Evolutionary conservation across 2,113 vertebrate genomes (phyloP).

Genomic region (Phalacrocorax carbo): DNA sequence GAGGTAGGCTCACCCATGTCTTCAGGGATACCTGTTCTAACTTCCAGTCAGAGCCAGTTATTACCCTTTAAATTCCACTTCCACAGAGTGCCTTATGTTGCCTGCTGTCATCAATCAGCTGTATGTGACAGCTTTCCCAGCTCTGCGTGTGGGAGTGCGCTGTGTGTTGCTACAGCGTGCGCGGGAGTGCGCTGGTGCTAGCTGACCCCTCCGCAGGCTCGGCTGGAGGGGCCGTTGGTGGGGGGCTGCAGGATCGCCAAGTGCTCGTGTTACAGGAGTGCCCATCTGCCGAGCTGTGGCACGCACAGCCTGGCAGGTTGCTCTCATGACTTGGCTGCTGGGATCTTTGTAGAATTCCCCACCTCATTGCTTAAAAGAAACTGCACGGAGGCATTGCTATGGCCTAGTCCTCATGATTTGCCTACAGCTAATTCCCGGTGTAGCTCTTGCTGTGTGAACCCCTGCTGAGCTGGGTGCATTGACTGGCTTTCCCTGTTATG

Average conservation of each 20-base stretch:
- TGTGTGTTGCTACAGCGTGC: accelerated
- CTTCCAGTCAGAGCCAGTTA: no score
- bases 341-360: neutral
- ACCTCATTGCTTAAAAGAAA: neutral
- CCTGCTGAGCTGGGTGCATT: neutral
- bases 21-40: neutral
- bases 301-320: neutral
- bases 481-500: neutral
- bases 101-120: neutral
- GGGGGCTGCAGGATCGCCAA: neutral
- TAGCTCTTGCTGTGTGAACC: neutral
- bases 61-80: neutral
- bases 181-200: neutral
- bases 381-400: accelerated
- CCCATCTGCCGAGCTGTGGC: neutral
- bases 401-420: neutral
- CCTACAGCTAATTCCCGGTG: neutral
- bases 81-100: neutral
- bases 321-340: neutral
- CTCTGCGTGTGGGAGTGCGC: neutral
- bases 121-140: neutral
- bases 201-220: neutral
- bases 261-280: neutral
- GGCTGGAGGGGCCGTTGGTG: neutral
- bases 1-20: neutral